Evolutionary conservation across 2,888 invertebrate species (phyloP).

Genomic region (Drosophila mercatorum): DNA sequence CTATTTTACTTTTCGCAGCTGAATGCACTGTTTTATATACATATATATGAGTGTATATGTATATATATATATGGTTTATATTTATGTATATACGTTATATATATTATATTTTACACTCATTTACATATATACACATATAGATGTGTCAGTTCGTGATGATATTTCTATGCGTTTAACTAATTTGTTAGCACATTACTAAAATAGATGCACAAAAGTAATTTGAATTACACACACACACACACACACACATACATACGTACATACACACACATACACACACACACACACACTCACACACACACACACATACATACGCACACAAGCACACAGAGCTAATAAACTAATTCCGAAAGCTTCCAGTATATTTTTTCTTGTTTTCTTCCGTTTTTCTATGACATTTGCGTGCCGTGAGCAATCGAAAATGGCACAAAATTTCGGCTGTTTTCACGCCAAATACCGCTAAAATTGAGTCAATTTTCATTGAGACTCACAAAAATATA

Average conservation of each 20-base stretch:
- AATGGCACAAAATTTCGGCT: not conserved
- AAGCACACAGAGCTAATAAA: not conserved
- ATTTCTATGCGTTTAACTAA: conserved; percentile 10
- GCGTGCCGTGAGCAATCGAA: conserved; percentile 12
- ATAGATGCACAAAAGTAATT: conserved; percentile 41
- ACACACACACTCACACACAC: not conserved
- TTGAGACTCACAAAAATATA: no score
- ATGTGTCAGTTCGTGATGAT: not conserved
- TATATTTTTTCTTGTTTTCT: not conserved
- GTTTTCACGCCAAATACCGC: not conserved
- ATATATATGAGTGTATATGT: not conserved
- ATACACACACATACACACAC: not conserved
- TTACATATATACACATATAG: not conserved
- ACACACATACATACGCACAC: not conserved
- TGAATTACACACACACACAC: not conserved
- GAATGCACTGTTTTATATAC: not conserved
- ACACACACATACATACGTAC: not conserved
- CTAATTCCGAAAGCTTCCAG: conserved; percentile 18
- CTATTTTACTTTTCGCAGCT: not conserved
- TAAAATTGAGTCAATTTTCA: not conserved
- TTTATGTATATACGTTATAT: not conserved
- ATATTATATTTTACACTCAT: not conserved
- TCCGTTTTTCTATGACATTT: conserved; percentile 2
- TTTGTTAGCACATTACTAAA: conserved; percentile 39
- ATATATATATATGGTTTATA: not conserved